Conservation (phyloP, 2,797 vertebrate species). For the Lepilemur septentrionalis region DNA sequence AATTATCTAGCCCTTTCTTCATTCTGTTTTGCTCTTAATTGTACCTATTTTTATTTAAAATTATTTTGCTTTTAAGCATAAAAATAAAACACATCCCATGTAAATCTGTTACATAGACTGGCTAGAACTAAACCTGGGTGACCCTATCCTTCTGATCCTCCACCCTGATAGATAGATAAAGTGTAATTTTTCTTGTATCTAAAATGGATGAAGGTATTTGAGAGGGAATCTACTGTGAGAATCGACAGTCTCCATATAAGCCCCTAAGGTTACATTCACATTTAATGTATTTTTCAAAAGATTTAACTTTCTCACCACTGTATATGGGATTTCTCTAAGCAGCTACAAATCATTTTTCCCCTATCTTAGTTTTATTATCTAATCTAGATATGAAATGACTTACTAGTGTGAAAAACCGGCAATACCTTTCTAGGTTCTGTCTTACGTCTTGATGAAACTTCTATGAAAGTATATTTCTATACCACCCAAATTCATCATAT, state of each 20-base stretch:
- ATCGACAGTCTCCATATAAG: neutral
- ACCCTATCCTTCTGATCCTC: neutral
- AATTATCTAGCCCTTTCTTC: neutral
- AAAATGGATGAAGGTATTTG: neutral
- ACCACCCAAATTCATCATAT: slow-evolving; percentile 32
- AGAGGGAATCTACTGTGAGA: neutral
- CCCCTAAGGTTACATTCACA: neutral
- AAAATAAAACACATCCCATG: neutral
- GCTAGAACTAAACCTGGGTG: neutral
- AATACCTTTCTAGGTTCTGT: slow-evolving; percentile 76
- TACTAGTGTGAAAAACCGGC: slow-evolving; percentile 80
- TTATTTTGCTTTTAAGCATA: neutral
- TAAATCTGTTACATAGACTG: neutral
- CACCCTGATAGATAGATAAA: neutral
- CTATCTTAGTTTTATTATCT: slow-evolving; percentile 69
- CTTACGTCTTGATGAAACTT: slow-evolving; percentile 69
- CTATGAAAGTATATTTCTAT: slow-evolving; percentile 41
- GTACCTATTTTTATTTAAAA: neutral
- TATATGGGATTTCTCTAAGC: slow-evolving; percentile 68
- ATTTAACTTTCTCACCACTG: neutral
- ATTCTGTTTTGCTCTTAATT: slow-evolving; percentile 4
- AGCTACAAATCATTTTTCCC: slow-evolving; percentile 67
- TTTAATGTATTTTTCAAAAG: neutral
- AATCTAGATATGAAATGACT: slow-evolving; percentile 74
- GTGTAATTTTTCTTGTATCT: neutral